A percentile compares a stretch with the other conserved stretches of the same genome.
These are phyloP conservation scores for Rhynchonycteris naso DNA, from an alignment of 2,797 vertebrate genomes.

Conservation along the genomic window DNA sequence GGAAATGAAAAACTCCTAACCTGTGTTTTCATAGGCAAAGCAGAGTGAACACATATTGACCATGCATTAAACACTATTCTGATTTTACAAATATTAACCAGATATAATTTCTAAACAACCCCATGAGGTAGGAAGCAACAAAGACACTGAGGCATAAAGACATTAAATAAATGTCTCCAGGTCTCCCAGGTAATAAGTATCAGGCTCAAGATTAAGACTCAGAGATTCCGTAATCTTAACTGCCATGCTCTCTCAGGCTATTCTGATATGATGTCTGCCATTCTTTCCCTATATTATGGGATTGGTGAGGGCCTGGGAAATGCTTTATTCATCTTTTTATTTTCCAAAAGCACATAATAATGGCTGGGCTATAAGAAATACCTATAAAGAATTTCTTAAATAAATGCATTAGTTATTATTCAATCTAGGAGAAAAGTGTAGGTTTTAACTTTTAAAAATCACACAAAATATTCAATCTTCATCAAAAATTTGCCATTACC, in stretches of 20 bases:
- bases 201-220: neutral
- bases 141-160: neutral
- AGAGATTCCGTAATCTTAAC: neutral
- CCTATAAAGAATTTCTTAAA: neutral
- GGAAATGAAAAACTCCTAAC: neutral
- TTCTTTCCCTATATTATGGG: neutral
- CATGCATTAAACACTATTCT: no score
- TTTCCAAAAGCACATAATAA: neutral
- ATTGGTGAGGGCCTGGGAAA: neutral
- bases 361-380: neutral
- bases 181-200: neutral
- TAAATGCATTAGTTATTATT: neutral
- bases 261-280: neutral
- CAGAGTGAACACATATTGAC: neutral
- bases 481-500: neutral
- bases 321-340: neutral
- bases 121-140: neutral
- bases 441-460: slow-evolving; percentile 23
- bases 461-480: neutral
- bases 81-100: neutral
- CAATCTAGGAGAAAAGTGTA: neutral
- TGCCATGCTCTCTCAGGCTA: neutral
- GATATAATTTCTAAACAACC: neutral
- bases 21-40: neutral
- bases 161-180: neutral